Evolutionary conservation across 1,140 invertebrate genomes (phyloP).

Genomic region (Vollenhovia emeryi): DNA sequence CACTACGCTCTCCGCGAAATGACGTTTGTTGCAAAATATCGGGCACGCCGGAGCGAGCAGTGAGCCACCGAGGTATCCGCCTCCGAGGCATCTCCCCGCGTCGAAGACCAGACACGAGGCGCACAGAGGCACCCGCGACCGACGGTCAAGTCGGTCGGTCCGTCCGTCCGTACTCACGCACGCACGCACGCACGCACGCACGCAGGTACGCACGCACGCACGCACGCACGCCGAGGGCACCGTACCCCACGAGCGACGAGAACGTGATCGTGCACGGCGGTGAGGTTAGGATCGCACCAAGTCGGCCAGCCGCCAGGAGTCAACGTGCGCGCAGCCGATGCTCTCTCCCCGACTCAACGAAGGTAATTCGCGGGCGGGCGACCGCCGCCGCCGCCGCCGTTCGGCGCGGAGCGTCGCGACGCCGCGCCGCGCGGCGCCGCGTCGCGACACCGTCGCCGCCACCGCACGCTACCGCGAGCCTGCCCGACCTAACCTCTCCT

Average conservation of each 20-base stretch:
- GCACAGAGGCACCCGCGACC: not conserved
- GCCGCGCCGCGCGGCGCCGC: slow-evolving; percentile 62
- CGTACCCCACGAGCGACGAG: not conserved
- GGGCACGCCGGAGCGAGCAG: slow-evolving; percentile 71
- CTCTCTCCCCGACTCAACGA: slow-evolving; percentile 55
- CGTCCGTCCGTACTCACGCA: not conserved
- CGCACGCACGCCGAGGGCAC: not conserved
- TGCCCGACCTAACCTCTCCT: slow-evolving; percentile 27
- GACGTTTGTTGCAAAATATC: slow-evolving; percentile 80
- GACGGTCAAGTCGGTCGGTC: not conserved
- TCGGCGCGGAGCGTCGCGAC: not conserved
- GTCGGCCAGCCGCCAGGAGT: slow-evolving; percentile 64
- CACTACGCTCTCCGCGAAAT: slow-evolving; percentile 79
- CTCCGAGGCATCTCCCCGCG: not conserved
- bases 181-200: not conserved
- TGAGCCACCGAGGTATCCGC: slow-evolving; percentile 49
- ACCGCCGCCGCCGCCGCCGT: not conserved
- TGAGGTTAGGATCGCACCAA: slow-evolving; percentile 79
- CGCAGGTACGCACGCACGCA: not conserved
- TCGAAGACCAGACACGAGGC: not conserved
- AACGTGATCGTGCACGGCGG: not conserved
- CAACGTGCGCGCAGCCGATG: slow-evolving; percentile 67
- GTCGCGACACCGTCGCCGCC: slow-evolving; percentile 46
- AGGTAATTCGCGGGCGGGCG: slow-evolving; percentile 65
- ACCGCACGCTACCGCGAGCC: slow-evolving; percentile 39